Evolutionary conservation across 35 echinoderm and acorn worm genomes (phyloP), one percentile per base, ranked within the genome.

Genomic region (Apostichopus californicus): DNA sequence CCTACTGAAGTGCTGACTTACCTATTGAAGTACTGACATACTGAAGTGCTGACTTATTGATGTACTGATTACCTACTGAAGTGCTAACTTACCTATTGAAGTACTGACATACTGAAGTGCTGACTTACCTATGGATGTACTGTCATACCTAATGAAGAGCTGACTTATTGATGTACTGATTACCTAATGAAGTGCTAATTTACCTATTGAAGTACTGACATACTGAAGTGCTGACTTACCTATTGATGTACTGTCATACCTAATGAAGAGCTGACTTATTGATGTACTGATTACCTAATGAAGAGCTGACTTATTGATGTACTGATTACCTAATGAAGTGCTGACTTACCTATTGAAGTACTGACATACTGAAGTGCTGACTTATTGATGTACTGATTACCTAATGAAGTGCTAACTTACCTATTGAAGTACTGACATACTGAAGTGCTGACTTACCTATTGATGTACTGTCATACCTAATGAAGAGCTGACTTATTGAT

Each of bases 141-240:
- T 34, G 28, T 1, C 28, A 34, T 34, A 34, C 28, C 24, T 25
- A 28, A 28, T 46, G 34, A 46, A 46, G 34, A 1, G 34, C 34
- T 46, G 34, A 46, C 3, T 4, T 46, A 46, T 46, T 46, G 34
- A 46, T 46, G 34, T 0, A 46, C 34, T 46, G 34, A 46, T 46
- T 46, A 46, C 34, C 34, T 46, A 46, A 2, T 81, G 5, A 81
- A 81, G 18, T 46, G 6, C 11, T 81, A 46, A 54, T 1, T 59
- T 87, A 98, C 96, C 92, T 98, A 61, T 96, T 96, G 77, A 98
- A 96, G 61, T 96, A 93, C 77, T 94, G 15, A 90, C 97, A 98
- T 34, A 95, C 97, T 22, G 66, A 34, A 34, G 28, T 34, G 28
- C 28, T 34, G 1, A 34, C 28, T 34, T 1, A 34, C 28, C 2